A percentile compares a stretch with the other conserved stretches of the same genome.
Evolutionary conservation across 2,797 vertebrate genomes (phyloP).

Genomic region (Cyprinella venusta): DNA sequence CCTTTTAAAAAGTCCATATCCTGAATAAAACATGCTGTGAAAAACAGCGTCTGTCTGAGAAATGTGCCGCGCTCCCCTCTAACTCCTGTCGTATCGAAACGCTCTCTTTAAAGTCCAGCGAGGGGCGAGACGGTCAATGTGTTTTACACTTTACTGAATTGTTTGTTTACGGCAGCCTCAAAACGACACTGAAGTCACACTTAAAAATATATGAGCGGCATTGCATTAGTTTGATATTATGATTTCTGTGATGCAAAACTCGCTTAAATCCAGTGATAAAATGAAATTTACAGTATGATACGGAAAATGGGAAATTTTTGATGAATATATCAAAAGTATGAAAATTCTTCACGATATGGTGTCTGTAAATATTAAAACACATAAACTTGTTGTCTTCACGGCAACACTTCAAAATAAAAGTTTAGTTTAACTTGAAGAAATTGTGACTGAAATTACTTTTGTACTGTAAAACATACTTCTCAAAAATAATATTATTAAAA

Average conservation of each 20-base stretch:
- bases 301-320: background rate
- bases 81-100: background rate
- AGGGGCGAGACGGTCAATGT: background rate
- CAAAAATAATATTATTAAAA: background rate
- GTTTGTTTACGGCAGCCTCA: background rate
- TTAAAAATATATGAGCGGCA: background rate
- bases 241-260: background rate
- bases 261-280: background rate
- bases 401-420: background rate
- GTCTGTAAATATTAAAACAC: background rate
- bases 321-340: background rate
- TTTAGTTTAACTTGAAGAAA: background rate
- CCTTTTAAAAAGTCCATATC: constrained; percentile 62
- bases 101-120: background rate
- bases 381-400: too few relatives aligned
- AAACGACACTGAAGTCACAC: background rate
- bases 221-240: background rate
- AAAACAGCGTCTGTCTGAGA: constrained; percentile 13
- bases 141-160: background rate
- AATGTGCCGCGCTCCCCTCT: background rate
- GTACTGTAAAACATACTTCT: background rate
- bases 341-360: background rate
- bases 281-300: background rate
- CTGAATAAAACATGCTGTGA: constrained; percentile 70
- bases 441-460: background rate